Evolutionary conservation across 2,113 vertebrate species (phyloP), one percentile per base, ranked within the genome.

Genomic region (Hemicordylus capensis): DNA sequence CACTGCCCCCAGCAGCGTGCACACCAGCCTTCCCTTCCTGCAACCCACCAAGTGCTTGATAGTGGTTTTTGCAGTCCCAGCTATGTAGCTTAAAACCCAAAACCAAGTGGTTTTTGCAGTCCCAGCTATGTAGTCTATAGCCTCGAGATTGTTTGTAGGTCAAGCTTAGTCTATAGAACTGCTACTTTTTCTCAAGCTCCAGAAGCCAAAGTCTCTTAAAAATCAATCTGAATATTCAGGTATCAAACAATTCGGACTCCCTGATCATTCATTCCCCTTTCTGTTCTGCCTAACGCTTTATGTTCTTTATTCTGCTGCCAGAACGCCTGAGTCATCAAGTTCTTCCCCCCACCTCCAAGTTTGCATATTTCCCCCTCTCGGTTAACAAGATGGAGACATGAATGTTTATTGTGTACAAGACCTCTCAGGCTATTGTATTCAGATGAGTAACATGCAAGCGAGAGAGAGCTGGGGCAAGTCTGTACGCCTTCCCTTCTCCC

Each of bases 251-350:
- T 81, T 89, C 0, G 6, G 17, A 79, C 42, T 10, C 0, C 44
- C 37, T 64, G 51, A 89, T 88, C 87, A 19, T 44, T 89, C 86
- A 87, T 74, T 88, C 83, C 80, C n/a, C 28, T 82, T 0, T 28
- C 81, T 81, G 79, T 72, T 76, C 72, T 91, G 86, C 31, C 85
- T 89, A 86, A 64, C 28, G 54, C 31, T 67, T 85, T 85, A 83
- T n/a, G 39, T 76, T 80, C 81, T 90, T 89, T 92, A 79, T 93
- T 93, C 83, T 14, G 20, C 63, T 90, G 88, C 87, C 90, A 93
- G 76, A 76, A 48, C 6, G 58, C 84, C 66, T 91, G 92, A 92
- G 85, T 92, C 87, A 93, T 31, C 0, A 0, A 19, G 56, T 84
- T 80, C 59, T 89, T 85, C 64, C 74, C 64, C 84, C 0, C 0